Conservation (phyloP, 2,797 vertebrate genomes). For the Bucorvus abyssinicus region DNA sequence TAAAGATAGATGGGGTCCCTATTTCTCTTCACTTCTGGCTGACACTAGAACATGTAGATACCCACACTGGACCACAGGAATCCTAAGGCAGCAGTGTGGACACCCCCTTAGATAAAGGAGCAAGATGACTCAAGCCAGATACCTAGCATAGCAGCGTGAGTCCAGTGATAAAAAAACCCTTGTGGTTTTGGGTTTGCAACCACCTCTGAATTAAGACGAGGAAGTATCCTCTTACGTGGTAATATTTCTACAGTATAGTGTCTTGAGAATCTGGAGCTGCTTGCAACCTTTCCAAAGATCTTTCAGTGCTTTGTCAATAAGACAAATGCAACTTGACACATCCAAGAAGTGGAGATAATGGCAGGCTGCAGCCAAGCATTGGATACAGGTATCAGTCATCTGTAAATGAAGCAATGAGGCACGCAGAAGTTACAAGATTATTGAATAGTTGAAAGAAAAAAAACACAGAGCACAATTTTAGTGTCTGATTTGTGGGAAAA, state of each 20-base stretch:
- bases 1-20: not conserved
- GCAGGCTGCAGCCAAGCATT: conserved; percentile 77
- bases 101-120: not conserved
- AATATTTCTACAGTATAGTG: conserved; percentile 79
- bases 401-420: conserved; percentile 46
- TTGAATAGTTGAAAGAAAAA: not conserved
- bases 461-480: not conserved
- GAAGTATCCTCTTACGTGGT: conserved; percentile 74
- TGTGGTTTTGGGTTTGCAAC: not conserved
- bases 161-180: not conserved
- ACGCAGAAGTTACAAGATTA: not conserved
- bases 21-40: not conserved
- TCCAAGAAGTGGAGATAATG: conserved; percentile 80
- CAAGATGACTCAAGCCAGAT: not conserved
- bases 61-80: not conserved
- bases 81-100: not conserved
- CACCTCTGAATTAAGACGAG: not conserved
- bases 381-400: conserved; percentile 80
- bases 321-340: conserved; percentile 78
- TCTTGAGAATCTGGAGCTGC: conserved; percentile 78
- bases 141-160: not conserved
- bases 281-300: conserved; percentile 75
- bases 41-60: not conserved
- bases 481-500: not conserved
- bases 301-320: conserved; percentile 76